These are phyloP conservation scores for Enteromius treurensis DNA, from an alignment of 2,797 vertebrate genomes.

Conservation along the genomic window DNA sequence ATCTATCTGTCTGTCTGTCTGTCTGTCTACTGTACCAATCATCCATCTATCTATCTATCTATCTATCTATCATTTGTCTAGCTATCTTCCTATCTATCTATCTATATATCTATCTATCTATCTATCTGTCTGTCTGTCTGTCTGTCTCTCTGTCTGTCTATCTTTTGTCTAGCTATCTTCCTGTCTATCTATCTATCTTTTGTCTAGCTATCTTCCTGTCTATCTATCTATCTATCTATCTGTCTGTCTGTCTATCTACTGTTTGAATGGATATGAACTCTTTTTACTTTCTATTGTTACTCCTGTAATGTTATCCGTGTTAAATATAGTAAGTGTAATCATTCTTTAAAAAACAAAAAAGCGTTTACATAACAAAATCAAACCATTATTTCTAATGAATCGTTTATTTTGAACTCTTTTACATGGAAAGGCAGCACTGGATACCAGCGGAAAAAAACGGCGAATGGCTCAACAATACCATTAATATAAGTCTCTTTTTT, in stretches of 20 bases:
- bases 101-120: not conserved
- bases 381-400: not conserved
- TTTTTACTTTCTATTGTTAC: not conserved
- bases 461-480: not conserved
- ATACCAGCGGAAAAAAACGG: not conserved
- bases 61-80: not conserved
- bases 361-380: not conserved
- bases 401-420: not conserved
- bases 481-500: slow-evolving; percentile 1
- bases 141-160: not conserved
- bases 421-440: not conserved
- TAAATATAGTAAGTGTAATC: not conserved
- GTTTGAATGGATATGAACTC: not conserved
- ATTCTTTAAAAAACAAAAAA: not conserved
- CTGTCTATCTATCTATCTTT: not conserved
- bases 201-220: not conserved
- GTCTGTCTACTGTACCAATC: too few relatives aligned
- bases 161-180: too few relatives aligned
- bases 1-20: not conserved
- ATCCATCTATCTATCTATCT: not conserved
- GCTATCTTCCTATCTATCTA: too few relatives aligned
- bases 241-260: rapidly evolving
- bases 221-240: not conserved
- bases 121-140: not conserved
- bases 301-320: not conserved